Evolutionary conservation across 2,113 vertebrate species (phyloP), one percentile per base, ranked within the genome.

Genomic region (Sylvietta virens): DNA sequence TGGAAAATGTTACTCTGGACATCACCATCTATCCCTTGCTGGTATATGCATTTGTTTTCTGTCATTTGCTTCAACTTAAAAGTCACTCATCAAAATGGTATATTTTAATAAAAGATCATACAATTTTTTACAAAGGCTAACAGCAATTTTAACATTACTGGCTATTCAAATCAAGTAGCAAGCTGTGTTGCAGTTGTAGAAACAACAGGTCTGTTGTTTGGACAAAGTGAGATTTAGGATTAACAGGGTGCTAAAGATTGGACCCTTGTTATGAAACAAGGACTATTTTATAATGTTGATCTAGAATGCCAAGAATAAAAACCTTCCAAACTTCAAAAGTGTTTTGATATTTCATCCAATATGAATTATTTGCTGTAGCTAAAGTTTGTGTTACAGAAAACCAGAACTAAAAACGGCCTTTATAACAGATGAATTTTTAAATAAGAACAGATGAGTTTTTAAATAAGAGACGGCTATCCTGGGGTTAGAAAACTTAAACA

Each of bases 151-250:
- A 89, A 62, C 11, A 42, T 69, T 45, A 12, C 33, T 81, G 47
- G 31, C 85, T 89, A 57, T 89, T 70, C 56, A 77, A 78, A 70
- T 65, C n/a, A 64, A 80, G 54, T 37, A 47, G 45, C 61, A 61
- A 81, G n/a, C 35, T 78, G 27, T 76, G 33, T 81, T 64, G 53
- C 4, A 9, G 23, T 33, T 71, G 17, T 37, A 61, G 90, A 81
- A 94, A 94, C 88, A 93, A 81, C 37, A 65, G 62, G 23, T 77
- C 79, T 74, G 27, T 83, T 96, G 76, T 97, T 90, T 56, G 60
- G 64, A 35, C 27, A n/a, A 62, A 88, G n/a, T 64, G 81, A 88
- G 82, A 88, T 93, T 95, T 95, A 92, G 92, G 79, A 93, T 93
- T 95, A 86, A 39, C 21, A 60, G 48, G 17, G 24, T 56, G 71